These are phyloP conservation scores for Drosophila acutilabella DNA, from an alignment of 2,888 invertebrate genomes.

Conservation along the genomic window DNA sequence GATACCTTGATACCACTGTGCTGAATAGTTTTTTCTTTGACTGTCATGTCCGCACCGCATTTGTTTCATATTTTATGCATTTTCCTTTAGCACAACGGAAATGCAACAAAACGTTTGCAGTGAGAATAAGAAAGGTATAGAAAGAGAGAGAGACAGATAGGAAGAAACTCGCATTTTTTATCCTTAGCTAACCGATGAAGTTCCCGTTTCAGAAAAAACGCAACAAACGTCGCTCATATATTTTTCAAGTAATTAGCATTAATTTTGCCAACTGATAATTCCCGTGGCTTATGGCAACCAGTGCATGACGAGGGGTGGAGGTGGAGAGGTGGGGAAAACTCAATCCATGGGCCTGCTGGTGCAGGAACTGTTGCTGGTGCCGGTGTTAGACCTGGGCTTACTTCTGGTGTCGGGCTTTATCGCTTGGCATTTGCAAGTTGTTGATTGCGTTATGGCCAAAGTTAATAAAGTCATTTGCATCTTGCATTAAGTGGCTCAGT, in stretches of 20 bases:
- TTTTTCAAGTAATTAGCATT: conserved; percentile 83
- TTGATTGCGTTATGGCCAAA: conserved; percentile 72
- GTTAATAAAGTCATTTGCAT: conserved; percentile 79
- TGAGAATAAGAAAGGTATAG: background rate
- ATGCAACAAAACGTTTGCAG: conserved; percentile 65
- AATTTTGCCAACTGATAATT: conserved; percentile 81
- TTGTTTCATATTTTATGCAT: conserved; percentile 71
- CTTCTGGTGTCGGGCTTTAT: conserved; percentile 44
- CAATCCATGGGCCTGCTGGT: background rate
- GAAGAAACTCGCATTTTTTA: conserved; percentile 8
- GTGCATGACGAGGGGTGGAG: conserved; percentile 16
- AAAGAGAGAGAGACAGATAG: background rate
- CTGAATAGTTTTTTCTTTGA: conserved; percentile 21
- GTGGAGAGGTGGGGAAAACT: background rate
- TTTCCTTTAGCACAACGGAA: conserved; percentile 50
- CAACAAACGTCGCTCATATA: conserved; percentile 73
- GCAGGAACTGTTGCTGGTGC: background rate
- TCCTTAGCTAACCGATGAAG: conserved; percentile 1
- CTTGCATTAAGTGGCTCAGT: conserved; percentile 70
- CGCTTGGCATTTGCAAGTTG: conserved; percentile 62
- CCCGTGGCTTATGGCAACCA: conserved; percentile 53
- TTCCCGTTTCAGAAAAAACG: background rate
- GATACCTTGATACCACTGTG: conserved; percentile 49
- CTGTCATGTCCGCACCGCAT: conserved; percentile 57
- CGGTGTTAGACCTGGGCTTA: conserved; percentile 5